These are phyloP conservation scores for Pseudomyrmex pallidus DNA, from an alignment of 1,140 invertebrate genomes.

Conservation along the genomic window DNA sequence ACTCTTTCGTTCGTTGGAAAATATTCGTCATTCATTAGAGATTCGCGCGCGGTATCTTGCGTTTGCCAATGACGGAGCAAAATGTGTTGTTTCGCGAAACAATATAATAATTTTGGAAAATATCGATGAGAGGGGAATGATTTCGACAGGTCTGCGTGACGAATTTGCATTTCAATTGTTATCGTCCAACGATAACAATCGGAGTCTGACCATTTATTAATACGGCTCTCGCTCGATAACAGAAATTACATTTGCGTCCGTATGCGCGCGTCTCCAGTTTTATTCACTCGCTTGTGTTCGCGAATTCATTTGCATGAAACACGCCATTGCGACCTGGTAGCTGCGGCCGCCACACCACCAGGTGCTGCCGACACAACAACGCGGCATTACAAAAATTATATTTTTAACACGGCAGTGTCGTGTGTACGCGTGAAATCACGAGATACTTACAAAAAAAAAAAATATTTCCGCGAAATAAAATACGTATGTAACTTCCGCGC, in stretches of 20 bases:
- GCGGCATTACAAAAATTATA: constrained; percentile 42
- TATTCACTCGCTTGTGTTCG: constrained; percentile 38
- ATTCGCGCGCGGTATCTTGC: background rate
- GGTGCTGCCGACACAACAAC: constrained; percentile 28
- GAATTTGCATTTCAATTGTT: constrained; percentile 57
- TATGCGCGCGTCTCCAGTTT: constrained; percentile 29
- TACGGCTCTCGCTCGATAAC: constrained; percentile 47
- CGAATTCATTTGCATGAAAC: constrained; percentile 61
- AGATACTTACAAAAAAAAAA: background rate
- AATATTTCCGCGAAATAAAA: constrained; percentile 12
- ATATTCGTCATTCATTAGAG: constrained; percentile 21
- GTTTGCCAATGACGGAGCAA: background rate
- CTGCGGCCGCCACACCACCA: background rate
- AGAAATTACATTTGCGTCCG: constrained; percentile 40
- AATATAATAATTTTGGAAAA: constrained; percentile 46
- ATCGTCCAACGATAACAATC: constrained; percentile 42
- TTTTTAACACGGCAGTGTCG: constrained; percentile 13
- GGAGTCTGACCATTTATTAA: constrained; percentile 48
- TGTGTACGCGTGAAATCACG: constrained; percentile 16
- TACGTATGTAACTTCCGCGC: background rate
- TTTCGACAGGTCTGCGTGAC: constrained; percentile 18
- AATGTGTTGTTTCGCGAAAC: background rate
- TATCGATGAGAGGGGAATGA: background rate
- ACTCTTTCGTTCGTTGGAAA: constrained; percentile 16
- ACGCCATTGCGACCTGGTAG: constrained; percentile 27